Conservation (phyloP, 2,888 invertebrate genomes). For the Sarcophaga caerulescens region DNA sequence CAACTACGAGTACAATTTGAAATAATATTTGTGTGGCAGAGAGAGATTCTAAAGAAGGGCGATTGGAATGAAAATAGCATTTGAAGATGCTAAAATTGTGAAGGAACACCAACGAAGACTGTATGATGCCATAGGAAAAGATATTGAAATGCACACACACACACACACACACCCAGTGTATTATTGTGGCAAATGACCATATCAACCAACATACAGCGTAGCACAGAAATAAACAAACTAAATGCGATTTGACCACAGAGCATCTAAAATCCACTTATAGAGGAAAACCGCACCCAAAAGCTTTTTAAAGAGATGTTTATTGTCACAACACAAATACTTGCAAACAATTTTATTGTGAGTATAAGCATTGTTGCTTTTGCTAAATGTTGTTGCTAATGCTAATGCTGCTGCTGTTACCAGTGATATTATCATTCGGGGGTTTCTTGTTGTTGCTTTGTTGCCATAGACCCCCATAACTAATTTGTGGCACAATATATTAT, state of each 20-base stretch:
- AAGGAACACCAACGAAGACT: background rate
- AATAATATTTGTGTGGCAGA: conserved; percentile 47
- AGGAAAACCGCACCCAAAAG: conserved; percentile 66
- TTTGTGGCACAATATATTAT: conserved; percentile 54
- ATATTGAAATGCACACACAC: conserved; percentile 27
- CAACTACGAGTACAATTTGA: background rate
- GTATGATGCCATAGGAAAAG: conserved; percentile 18
- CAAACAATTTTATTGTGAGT: conserved; percentile 34
- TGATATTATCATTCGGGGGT: background rate
- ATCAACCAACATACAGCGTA: background rate
- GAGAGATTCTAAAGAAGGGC: background rate
- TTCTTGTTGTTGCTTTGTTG: background rate
- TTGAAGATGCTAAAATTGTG: background rate
- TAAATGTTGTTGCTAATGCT: too few species aligned
- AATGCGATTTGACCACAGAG: conserved; percentile 68
- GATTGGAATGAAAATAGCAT: background rate
- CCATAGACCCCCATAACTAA: background rate
- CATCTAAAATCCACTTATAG: conserved; percentile 67
- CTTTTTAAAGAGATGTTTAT: conserved; percentile 63
- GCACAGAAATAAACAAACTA: conserved; percentile 31
- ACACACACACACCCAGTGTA: conserved; percentile 4
- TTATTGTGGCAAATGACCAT: conserved; percentile 54
- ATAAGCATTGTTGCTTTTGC: background rate
- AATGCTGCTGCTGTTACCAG: background rate
- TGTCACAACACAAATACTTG: conserved; percentile 42